Evolutionary conservation across 2,113 vertebrate genomes (phyloP), one percentile per base, ranked within the genome.

Genomic region (Ptyas mucosa): DNA sequence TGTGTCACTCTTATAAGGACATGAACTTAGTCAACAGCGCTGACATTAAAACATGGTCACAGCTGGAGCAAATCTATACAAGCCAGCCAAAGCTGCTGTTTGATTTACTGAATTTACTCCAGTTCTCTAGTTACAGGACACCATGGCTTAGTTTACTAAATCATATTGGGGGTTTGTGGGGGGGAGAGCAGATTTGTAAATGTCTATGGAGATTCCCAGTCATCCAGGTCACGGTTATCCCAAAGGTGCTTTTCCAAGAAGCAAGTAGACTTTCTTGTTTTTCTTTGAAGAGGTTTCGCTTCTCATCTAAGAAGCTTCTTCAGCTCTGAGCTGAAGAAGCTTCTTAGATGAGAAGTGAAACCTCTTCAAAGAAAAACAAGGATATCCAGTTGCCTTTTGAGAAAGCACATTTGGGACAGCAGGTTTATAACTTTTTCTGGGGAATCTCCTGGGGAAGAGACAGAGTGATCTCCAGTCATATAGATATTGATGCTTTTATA

Each of bases 1-100:
- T 94, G 86, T 53, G 88, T 69, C 94, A 96, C 86, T 86, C 93
- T 53, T 92, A 94, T 93, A 85, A 94, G 69, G 55, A 23, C 20
- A 88, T 89, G 58, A 53, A 49, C 90, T 95, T 86, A 92, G 8
- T 92, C 93, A 95, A 92, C 29, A 89, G 52, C 85, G 89, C 52
- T 64, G 91, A 18, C 39, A 91, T 58, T 92, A 93, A 93, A 95
- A 94, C 86, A 93, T 81, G 20, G 87, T 39, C 93, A 64, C 90
- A 95, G 93, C 85, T 5, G 93, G 43, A 94, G 10, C 89, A 94
- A 90, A 1, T 75, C 61, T 93, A 90, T 46, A 94, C 94, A 92
- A 92, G 1, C 86, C 91, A 89, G 93, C 81, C 23, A 0, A 93
- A 94, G n/a, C 23, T 91, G 9, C 10, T 0, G 0, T 91, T 94